Conservation (phyloP, 2,888 invertebrate genomes). For the Drosophila bunnanda region DNA sequence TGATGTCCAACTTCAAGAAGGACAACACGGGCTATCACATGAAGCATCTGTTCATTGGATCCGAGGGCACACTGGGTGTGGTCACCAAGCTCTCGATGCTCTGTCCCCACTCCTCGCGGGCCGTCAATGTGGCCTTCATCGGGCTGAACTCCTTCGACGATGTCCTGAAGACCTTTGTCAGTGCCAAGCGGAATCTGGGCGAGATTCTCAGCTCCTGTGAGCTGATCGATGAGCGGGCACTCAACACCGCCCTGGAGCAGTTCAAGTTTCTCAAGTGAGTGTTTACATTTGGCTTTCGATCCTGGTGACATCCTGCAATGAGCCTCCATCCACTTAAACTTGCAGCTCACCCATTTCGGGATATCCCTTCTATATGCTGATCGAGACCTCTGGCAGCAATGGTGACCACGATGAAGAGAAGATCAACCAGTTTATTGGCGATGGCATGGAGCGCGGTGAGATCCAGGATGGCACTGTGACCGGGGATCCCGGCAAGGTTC, state of each 20-base stretch:
- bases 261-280: constrained; percentile 86
- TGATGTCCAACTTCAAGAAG: constrained; percentile 94
- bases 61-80: constrained; percentile 97
- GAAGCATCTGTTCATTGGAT: constrained; percentile 98
- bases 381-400: constrained; percentile 95
- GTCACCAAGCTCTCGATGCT: constrained; percentile 96
- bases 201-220: constrained; percentile 98
- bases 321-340: neutral
- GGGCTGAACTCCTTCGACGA: constrained; percentile 92
- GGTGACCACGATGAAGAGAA: constrained; percentile 94
- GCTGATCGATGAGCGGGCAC: constrained; percentile 92
- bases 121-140: constrained; percentile 94
- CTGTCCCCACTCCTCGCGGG: constrained; percentile 93
- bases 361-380: constrained; percentile 92
- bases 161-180: constrained; percentile 90
- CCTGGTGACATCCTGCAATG: neutral
- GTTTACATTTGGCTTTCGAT: too few relatives aligned
- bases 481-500: constrained; percentile 92
- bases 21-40: constrained; percentile 99
- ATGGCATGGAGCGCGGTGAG: constrained; percentile 89
- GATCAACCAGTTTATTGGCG: constrained; percentile 90
- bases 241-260: constrained; percentile 88
- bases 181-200: constrained; percentile 88
- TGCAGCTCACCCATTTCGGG: constrained; percentile 86
- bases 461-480: constrained; percentile 94